Evolutionary conservation across 2,113 vertebrate species (phyloP).

Genomic region (Antechinus stuartii): DNA sequence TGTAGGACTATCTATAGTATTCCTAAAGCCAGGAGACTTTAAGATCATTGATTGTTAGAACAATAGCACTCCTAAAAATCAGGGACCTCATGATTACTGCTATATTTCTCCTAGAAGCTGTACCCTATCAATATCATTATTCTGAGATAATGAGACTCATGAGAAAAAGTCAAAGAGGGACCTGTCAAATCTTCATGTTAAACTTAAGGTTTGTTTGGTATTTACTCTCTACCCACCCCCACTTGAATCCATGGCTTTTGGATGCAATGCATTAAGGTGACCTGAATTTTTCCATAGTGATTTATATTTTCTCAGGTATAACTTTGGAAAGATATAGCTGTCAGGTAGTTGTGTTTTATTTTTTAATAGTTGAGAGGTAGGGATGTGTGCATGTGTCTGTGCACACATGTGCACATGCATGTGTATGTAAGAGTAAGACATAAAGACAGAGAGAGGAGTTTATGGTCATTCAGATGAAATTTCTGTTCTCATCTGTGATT

Average conservation of each 20-base stretch:
- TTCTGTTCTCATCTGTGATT: background rate
- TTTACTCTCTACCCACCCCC: background rate
- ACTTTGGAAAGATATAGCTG: background rate
- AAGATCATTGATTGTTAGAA: no score
- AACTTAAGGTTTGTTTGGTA: background rate
- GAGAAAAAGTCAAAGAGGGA: background rate
- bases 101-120: no score
- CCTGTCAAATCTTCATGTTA: background rate
- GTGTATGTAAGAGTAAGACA: background rate
- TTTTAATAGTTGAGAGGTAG: background rate
- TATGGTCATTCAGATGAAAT: background rate
- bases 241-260: background rate
- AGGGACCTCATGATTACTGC: no score
- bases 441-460: background rate
- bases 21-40: no score
- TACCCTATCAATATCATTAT: no score
- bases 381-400: no score
- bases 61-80: no score
- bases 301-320: background rate
- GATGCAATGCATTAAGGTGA: background rate
- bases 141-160: background rate
- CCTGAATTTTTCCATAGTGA: background rate
- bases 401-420: no score
- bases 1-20: no score
- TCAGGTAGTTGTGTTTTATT: background rate